phyloP scores from a whole-genome alignment of 2,797 vertebrate species.

The Eidolon dupreanum region DNA sequence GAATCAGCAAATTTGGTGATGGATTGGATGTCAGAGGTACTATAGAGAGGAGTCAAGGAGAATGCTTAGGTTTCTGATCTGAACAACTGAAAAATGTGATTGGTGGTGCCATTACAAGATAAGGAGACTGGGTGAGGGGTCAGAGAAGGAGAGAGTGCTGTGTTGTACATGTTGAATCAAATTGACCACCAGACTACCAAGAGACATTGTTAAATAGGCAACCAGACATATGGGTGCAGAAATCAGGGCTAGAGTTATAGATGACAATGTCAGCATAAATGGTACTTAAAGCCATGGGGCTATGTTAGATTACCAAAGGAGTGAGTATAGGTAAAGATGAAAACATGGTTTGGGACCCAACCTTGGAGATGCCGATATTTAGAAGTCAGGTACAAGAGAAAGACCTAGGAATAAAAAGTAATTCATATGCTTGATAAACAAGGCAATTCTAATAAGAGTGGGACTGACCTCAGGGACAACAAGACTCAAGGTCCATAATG shows the following conservation, averaged over 20 bases:
- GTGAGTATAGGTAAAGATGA: neutral
- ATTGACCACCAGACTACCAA: neutral
- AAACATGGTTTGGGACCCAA: conserved; percentile 32
- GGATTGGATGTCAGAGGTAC: neutral
- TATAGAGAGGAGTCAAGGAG: neutral
- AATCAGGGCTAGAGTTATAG: neutral
- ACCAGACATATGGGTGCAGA: neutral
- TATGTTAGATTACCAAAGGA: neutral
- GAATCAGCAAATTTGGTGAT: neutral
- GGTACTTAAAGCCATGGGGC: neutral
- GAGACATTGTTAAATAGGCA: neutral
- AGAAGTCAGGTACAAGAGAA: conserved; percentile 44
- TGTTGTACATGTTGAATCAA: neutral
- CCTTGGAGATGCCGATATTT: conserved; percentile 14
- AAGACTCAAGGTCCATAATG: neutral
- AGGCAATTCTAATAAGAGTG: neutral
- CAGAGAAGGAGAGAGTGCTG: no score
- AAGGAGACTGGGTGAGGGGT: neutral
- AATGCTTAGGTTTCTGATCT: neutral
- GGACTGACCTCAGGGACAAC: neutral
- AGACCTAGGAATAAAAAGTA: conserved; percentile 14
- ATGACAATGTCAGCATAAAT: neutral
- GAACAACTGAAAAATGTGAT: neutral
- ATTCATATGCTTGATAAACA: conserved; percentile 47
- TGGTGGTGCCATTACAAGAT: neutral